Evolutionary conservation across 2,888 invertebrate species (phyloP).

Genomic region (Microctonus hyperodae): DNA sequence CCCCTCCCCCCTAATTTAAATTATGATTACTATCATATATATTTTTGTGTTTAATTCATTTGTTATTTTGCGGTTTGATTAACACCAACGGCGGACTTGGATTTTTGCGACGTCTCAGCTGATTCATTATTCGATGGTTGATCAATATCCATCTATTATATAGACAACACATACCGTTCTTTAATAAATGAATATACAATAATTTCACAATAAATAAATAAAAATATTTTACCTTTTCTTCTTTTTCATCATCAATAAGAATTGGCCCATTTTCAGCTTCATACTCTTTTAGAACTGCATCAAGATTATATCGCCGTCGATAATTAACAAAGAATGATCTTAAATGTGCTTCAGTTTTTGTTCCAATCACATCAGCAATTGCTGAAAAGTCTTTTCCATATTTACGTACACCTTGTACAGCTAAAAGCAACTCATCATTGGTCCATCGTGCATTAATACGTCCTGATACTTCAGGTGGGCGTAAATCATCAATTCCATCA

Average conservation of each 20-base stretch:
- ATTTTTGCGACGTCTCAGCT: constrained; percentile 59
- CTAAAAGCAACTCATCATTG: constrained; percentile 88
- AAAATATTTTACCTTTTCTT: constrained; percentile 57
- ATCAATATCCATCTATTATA: constrained; percentile 59
- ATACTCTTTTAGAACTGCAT: constrained; percentile 84
- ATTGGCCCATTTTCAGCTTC: constrained; percentile 77
- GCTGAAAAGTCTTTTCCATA: constrained; percentile 90
- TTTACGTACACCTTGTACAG: constrained; percentile 86
- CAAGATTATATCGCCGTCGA: constrained; percentile 87
- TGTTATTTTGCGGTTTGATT: constrained; percentile 60
- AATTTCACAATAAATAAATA: background rate
- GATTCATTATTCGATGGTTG: constrained; percentile 52
- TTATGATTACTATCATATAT: constrained; percentile 35
- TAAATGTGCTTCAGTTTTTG: constrained; percentile 92
- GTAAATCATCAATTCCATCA: constrained; percentile 70
- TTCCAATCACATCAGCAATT: constrained; percentile 93
- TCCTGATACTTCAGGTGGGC: constrained; percentile 70
- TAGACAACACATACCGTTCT: background rate
- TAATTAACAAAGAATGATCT: constrained; percentile 92
- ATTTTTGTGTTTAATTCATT: constrained; percentile 40
- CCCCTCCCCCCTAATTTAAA: constrained; percentile 41
- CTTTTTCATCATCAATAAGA: constrained; percentile 63
- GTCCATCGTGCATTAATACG: constrained; percentile 91
- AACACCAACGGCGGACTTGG: constrained; percentile 51
- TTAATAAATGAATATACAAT: background rate